phyloP scores from a whole-genome alignment of 1,140 invertebrate species.

The Bombus polaris region DNA sequence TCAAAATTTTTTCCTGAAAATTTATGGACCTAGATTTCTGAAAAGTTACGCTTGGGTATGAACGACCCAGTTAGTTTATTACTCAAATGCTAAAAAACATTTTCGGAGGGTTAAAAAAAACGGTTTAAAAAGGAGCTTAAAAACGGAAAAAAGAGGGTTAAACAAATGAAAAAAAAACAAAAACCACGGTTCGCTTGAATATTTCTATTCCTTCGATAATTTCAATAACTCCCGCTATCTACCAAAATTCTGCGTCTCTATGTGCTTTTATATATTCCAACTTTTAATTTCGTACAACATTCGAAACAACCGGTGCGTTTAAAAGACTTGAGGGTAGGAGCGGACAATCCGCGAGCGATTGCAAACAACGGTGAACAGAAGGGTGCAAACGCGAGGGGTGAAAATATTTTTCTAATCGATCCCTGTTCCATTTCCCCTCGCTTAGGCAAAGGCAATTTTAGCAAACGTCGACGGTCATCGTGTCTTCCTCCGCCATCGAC shows the following conservation, averaged over 20 bases:
- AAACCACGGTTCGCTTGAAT: not conserved
- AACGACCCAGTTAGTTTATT: too few species aligned
- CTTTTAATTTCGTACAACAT: slow-evolving; percentile 10
- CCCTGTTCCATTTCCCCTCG: not conserved
- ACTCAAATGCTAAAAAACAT: too few species aligned
- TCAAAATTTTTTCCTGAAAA: too few species aligned
- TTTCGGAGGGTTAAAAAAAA: too few species aligned
- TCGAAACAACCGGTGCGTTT: not conserved
- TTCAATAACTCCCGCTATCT: not conserved
- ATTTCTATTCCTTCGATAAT: not conserved
- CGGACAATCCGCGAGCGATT: not conserved
- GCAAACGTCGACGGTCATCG: slow-evolving; percentile 7
- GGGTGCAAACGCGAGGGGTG: not conserved
- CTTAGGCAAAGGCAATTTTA: not conserved
- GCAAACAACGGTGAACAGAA: not conserved
- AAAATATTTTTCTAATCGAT: slow-evolving; percentile 40
- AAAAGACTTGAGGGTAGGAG: not conserved
- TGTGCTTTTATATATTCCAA: not conserved
- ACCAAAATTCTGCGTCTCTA: not conserved
- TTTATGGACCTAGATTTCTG: too few species aligned
- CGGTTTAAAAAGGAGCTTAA: too few species aligned
- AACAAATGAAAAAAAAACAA: not conserved
- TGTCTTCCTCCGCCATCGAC: not conserved
- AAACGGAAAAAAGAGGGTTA: not conserved
- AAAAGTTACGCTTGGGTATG: too few species aligned